Evolutionary conservation across 2,797 vertebrate species (phyloP).

Genomic region (Parauchenoglanis ngamensis): DNA sequence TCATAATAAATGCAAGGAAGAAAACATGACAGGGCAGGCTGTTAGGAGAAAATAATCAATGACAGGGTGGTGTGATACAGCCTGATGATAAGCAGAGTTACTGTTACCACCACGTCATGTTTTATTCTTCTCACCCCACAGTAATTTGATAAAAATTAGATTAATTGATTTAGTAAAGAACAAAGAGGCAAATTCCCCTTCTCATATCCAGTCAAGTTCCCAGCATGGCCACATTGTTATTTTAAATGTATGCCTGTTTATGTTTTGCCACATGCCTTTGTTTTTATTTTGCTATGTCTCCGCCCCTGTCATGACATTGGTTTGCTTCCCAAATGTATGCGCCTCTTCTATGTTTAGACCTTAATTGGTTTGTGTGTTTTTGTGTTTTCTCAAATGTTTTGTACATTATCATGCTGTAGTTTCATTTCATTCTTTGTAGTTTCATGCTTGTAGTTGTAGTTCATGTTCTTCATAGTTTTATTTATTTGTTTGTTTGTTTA

Average conservation of each 20-base stretch:
- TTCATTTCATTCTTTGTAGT: not conserved
- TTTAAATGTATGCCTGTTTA: not conserved
- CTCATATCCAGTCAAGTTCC: not conserved
- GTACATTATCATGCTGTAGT: not conserved
- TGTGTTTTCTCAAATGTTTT: not conserved
- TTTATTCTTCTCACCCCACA: not conserved
- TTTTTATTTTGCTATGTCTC: not conserved
- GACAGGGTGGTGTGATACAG: too few relatives aligned
- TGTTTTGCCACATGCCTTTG: not conserved
- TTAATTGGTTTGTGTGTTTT: not conserved
- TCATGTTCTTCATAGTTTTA: not conserved
- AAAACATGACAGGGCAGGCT: not conserved
- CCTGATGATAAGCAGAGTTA: not conserved
- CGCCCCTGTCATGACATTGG: not conserved
- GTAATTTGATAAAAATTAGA: not conserved
- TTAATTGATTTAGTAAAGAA: not conserved
- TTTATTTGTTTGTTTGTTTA: not conserved
- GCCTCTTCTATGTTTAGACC: not conserved
- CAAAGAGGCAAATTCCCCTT: not conserved
- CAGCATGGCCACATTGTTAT: not conserved
- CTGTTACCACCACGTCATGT: not conserved
- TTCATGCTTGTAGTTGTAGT: too few relatives aligned
- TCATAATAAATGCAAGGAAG: not conserved
- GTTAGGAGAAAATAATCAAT: not conserved
- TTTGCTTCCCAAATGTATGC: not conserved